Conservation (phyloP, 2,888 invertebrate genomes). For the Parthenolecanium corni region DNA sequence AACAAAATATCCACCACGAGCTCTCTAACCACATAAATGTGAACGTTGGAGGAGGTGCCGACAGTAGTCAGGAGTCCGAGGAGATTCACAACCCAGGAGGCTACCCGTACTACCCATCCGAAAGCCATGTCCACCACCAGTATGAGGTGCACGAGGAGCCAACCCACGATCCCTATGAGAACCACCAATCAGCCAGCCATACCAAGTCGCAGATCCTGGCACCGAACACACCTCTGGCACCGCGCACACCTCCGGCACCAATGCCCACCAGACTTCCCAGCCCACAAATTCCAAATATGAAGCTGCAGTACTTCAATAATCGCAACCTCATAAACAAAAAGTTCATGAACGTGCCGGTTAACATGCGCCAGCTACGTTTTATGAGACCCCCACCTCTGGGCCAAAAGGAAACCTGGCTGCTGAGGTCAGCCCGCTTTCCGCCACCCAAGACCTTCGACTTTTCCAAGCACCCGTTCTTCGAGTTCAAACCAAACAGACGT, state of each 20-base stretch:
- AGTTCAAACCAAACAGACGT: conserved; percentile 10
- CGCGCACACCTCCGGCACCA: not conserved
- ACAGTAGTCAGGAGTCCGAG: conserved; percentile 4
- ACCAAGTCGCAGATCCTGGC: conserved; percentile 11
- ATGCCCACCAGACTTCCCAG: not conserved
- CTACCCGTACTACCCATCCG: not conserved
- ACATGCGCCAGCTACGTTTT: conserved; percentile 22
- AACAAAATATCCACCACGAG: not conserved
- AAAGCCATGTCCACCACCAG: conserved; percentile 4
- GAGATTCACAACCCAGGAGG: not conserved
- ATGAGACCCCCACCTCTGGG: conserved; percentile 31
- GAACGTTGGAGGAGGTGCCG: not conserved
- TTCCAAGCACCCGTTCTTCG: conserved; percentile 7
- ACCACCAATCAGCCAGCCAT: conserved; percentile 25
- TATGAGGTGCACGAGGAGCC: conserved; percentile 26
- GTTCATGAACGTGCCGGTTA: not conserved
- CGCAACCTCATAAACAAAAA: conserved; percentile 6
- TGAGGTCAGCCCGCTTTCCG: not conserved
- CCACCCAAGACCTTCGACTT: not conserved
- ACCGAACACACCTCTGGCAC: not conserved
- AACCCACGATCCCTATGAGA: conserved; percentile 14
- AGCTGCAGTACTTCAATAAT: conserved; percentile 2
- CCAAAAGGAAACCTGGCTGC: conserved; percentile 30
- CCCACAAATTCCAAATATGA: not conserved
- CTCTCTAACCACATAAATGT: conserved; percentile 20